Evolutionary conservation across 2,888 invertebrate genomes (phyloP), one percentile per base, ranked within the genome.

Genomic region (Lochmaea crataegi): DNA sequence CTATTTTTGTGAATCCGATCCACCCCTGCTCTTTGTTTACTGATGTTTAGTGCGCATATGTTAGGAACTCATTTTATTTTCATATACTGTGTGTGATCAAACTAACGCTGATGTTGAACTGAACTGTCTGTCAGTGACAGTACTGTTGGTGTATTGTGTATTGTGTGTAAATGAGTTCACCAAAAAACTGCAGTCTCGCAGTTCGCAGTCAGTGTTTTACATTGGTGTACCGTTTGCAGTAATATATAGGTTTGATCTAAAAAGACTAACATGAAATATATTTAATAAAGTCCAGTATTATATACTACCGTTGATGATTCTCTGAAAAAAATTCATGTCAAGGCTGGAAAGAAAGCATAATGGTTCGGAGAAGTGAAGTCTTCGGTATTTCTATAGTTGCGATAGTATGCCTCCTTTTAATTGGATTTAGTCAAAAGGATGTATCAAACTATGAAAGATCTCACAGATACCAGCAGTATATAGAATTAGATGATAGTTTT

Each of bases 311-410:
- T 41, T 63, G 16, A 41, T 38, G 18, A 18, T 42, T 11, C 11
- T 18, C 41, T 16, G 11, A 63, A 38, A 38, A n/a, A 18, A 18
- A 61, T 61, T 67, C 61, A 68, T 68, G 72, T 68, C 72, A 72
- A 72, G 67, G 67, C 41, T 58, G 53, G 42, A 51, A 38, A 64
- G 58, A 64, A 61, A 60, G 56, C 71, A 78, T 12, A 42, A 82
- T 82, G 82, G 79, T 81, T 64, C 81, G 81, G 9, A 80, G 77
- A 69, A 82, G 80, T 76, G 82, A 80, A 74, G 73, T 83, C 38
- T 78, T 78, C 68, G 80, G 80, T 51, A 77, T 82, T 67, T 75
- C 76, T 14, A 66, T 81, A 65, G 75, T 82, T 42, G 80, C 78
- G 12, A 58, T 79, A 71, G 68, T 82, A 65, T 82, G 82, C 68